phyloP scores from a whole-genome alignment of 2,113 vertebrate genomes.

The Anhinga anhinga region DNA sequence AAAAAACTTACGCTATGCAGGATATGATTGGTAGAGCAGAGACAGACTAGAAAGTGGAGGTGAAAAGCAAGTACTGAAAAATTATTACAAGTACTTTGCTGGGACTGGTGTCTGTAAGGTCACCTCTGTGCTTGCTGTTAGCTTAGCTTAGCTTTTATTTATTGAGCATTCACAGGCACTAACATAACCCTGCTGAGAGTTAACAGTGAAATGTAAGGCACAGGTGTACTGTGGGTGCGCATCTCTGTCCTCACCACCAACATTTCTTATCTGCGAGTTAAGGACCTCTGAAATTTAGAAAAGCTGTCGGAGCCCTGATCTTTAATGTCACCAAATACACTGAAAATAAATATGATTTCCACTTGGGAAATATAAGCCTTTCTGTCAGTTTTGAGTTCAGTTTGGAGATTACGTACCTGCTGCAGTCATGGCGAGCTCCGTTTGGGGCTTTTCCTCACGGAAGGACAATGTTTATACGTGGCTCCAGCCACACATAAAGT shows the following conservation, averaged over 20 bases:
- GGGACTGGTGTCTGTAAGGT: neutral
- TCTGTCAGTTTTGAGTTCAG: neutral
- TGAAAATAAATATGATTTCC: neutral
- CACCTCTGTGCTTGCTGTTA: neutral
- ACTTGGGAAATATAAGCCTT: neutral
- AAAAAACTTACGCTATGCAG: fast-evolving
- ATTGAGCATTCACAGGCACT: neutral
- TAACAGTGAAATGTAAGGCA: neutral
- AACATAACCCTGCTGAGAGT: neutral
- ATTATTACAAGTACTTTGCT: neutral
- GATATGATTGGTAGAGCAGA: neutral
- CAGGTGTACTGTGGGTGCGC: too few relatives aligned
- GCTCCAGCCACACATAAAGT: neutral
- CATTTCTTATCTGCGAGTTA: neutral
- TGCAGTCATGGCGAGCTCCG: neutral
- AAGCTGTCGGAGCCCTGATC: neutral
- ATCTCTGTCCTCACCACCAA: neutral
- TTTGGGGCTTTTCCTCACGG: neutral
- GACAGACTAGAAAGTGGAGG: neutral
- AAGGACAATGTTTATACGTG: neutral
- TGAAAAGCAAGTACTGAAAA: neutral
- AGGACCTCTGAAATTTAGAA: neutral
- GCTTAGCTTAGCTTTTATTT: neutral
- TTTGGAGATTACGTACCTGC: neutral
- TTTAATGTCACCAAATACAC: neutral